Evolutionary conservation across 2,113 vertebrate species (phyloP).

Genomic region (Macrotis lagotis): DNA sequence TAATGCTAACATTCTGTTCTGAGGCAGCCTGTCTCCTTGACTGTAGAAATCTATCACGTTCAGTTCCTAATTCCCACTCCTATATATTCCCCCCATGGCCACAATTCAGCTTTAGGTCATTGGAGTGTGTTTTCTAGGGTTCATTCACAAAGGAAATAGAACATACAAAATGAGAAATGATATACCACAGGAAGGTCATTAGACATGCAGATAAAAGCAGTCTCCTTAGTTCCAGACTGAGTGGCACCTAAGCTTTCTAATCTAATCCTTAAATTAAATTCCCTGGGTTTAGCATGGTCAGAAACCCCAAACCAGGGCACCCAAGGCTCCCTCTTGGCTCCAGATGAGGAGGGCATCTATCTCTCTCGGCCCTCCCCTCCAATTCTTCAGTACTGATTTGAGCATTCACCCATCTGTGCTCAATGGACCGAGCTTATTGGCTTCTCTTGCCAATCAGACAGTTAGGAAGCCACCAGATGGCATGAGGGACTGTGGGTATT

Average conservation of each 20-base stretch:
- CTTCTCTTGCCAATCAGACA: neutral
- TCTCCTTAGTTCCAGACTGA: neutral
- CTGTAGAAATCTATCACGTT: neutral
- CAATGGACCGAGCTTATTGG: neutral
- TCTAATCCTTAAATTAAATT: conserved; percentile 1
- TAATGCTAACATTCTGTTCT: neutral
- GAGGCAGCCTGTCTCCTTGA: neutral
- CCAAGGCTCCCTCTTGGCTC: neutral
- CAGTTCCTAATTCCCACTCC: neutral
- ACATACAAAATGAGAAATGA: neutral
- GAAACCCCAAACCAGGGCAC: neutral
- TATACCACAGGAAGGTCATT: neutral
- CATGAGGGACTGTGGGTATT: neutral
- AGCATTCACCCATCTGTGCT: neutral
- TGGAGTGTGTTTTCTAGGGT: neutral
- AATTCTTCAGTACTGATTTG: neutral
- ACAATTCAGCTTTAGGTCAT: neutral
- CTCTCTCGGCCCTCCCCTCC: neutral
- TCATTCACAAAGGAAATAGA: neutral
- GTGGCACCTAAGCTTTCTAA: neutral
- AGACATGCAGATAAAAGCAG: neutral
- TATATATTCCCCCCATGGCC: neutral
- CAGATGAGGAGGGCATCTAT: neutral
- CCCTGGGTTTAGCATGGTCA: neutral
- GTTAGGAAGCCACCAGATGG: neutral